Base-by-base conservation (phyloP, 2,113 vertebrate genomes). In the Passer domesticus region DNA sequence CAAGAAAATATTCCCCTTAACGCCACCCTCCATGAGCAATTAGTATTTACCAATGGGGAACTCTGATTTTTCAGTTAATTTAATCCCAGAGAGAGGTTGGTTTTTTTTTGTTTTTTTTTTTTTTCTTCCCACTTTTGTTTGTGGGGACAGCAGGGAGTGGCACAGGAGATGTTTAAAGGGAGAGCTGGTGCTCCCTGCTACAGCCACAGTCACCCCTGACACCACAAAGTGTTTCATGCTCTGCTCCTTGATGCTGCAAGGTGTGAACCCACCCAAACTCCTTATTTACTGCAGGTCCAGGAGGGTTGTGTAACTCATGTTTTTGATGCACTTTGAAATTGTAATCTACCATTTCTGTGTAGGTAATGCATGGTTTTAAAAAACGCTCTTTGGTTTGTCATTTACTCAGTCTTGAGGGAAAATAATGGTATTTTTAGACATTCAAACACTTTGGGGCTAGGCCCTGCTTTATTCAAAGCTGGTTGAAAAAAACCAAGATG, bases 211-310 rank as follows among this genome's bases (percentile, higher is more conserved):
- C 69, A 9, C 10, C 18, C 9, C 35, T 35, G 15, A 7, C 22
- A 9, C 28, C 41, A 22, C 1, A 0, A 5, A 31, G 41, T 0
- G 0, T 69, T 91, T 56, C 11, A 1, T 5, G 21, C 24, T 33
- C 39, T 37, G 0, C 39, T 64, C 11, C 55, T 80, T 44, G 31
- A 14, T 50, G 59, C 59, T 89, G 41, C 15, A 6, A 33, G 64
- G 17, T n/a, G 10, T 30, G 15, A 39, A 5, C 33, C 68, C 35
- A 20, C 49, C 53, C 68, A 52, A 62, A 25, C 13, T 50, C 49
- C 44, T n/a, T 12, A 5, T 43, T 64, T 52, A 3, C 64, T 91
- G 10, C 41, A 37, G 33, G 20, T 35, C 63, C 67, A 2, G 0
- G 1, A 74, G 37, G 9, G 31, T 31, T 60, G 24, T 23, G 5